Conservation (phyloP, 2,797 vertebrate genomes). For the Cuniculus paca region DNA sequence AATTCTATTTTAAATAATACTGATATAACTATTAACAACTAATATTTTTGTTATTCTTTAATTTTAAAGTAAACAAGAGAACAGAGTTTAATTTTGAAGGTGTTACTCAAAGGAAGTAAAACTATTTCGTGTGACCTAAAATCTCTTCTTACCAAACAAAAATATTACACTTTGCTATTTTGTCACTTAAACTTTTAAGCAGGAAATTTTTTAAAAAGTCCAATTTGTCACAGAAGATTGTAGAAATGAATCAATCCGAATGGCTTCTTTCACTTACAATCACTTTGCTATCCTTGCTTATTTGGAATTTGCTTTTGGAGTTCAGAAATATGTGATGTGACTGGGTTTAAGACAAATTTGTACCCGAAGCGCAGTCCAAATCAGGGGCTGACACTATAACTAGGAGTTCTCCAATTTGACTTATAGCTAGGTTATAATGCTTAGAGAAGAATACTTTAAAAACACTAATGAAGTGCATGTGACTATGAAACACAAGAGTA, state of each 20-base stretch:
- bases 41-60: constrained; percentile 15
- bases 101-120: constrained; percentile 29
- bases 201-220: background rate
- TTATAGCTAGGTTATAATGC: background rate
- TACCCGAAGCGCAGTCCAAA: background rate
- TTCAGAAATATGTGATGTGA: background rate
- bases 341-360: background rate
- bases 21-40: background rate
- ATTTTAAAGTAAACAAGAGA: constrained; percentile 9
- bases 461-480: background rate
- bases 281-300: background rate
- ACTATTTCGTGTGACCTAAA: background rate
- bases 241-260: background rate
- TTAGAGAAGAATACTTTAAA: constrained; percentile 5
- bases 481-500: constrained; percentile 19
- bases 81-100: constrained; percentile 33
- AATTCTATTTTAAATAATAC: background rate
- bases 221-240: background rate
- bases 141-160: constrained; percentile 7
- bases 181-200: constrained; percentile 18
- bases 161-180: background rate
- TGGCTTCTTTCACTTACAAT: background rate
- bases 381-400: background rate
- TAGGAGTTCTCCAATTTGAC: constrained; percentile 39
- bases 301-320: background rate